Evolutionary conservation across 2,113 vertebrate species (phyloP).

Genomic region (Melierax canorus): DNA sequence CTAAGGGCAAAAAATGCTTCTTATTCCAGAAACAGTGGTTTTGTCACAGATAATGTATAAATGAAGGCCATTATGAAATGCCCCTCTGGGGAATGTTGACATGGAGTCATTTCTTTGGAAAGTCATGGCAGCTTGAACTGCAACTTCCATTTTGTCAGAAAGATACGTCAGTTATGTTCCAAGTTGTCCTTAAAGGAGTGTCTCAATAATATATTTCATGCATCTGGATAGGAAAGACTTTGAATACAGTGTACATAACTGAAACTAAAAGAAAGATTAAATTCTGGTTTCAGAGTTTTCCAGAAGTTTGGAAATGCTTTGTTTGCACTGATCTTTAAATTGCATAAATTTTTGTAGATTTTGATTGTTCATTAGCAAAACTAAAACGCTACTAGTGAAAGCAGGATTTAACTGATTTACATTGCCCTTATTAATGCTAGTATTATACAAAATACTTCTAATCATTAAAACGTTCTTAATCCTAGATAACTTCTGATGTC

Average conservation of each 20-base stretch:
- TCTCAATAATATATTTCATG: background rate
- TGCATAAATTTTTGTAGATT: background rate
- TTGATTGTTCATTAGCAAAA: background rate
- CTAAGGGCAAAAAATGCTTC: constrained; percentile 57
- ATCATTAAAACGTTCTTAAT: background rate
- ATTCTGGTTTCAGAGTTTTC: background rate
- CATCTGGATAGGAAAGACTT: background rate
- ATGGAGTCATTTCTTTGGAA: constrained; percentile 37
- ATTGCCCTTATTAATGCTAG: background rate
- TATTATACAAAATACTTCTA: background rate
- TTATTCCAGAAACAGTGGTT: constrained; percentile 52
- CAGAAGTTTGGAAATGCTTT: background rate
- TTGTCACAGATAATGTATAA: constrained; percentile 55
- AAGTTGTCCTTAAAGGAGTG: background rate
- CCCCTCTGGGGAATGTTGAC: constrained; percentile 31
- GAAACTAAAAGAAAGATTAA: background rate
- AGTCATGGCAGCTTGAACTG: background rate
- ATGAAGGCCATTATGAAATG: constrained; percentile 43
- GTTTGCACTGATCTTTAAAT: background rate
- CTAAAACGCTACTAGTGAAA: background rate
- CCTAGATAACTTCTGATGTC: background rate
- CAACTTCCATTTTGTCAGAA: constrained; percentile 43
- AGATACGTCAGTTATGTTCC: background rate
- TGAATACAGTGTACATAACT: background rate
- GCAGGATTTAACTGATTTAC: background rate